Percentiles rank a stretch among this genome's conserved stretches.
phyloP scores from a whole-genome alignment of 2,113 vertebrate genomes.

The Mystacornis crossleyi region DNA sequence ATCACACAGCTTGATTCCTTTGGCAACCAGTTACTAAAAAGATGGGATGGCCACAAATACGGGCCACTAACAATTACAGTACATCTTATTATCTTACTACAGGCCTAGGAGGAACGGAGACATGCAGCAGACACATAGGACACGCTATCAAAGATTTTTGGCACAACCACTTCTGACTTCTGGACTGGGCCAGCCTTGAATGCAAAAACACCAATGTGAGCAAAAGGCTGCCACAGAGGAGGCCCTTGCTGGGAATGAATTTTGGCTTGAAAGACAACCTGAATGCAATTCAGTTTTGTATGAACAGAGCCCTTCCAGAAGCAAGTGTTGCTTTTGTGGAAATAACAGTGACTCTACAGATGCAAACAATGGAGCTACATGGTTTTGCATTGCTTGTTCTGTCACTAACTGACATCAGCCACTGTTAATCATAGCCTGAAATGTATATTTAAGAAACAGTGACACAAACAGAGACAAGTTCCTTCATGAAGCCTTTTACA shows the following conservation, averaged over 20 bases:
- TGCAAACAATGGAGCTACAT: conserved; percentile 46
- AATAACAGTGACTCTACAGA: conserved; percentile 28
- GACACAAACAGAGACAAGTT: conserved; percentile 45
- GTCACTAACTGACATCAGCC: conserved; percentile 59
- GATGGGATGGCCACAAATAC: neutral
- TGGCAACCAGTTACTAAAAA: neutral
- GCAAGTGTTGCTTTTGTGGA: conserved; percentile 18
- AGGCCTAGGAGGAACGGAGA: neutral
- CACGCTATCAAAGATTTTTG: neutral
- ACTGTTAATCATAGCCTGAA: conserved; percentile 42
- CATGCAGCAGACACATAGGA: fast-evolving
- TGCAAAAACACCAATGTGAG: neutral
- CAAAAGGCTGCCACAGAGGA: neutral
- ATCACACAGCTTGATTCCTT: neutral
- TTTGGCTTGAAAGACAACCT: conserved; percentile 8
- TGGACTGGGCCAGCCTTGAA: neutral
- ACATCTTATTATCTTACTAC: neutral
- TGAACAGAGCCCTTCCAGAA: neutral
- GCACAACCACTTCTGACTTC: neutral
- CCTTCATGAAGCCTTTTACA: conserved; percentile 20
- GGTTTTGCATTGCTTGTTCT: conserved; percentile 45
- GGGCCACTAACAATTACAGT: neutral
- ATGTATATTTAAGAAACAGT: conserved; percentile 49
- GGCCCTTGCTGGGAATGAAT: neutral
- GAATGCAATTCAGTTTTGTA: conserved; percentile 4